Evolutionary conservation across 2,888 invertebrate species (phyloP), one percentile per base, ranked within the genome.

Genomic region (Rhogogaster chlorosoma): DNA sequence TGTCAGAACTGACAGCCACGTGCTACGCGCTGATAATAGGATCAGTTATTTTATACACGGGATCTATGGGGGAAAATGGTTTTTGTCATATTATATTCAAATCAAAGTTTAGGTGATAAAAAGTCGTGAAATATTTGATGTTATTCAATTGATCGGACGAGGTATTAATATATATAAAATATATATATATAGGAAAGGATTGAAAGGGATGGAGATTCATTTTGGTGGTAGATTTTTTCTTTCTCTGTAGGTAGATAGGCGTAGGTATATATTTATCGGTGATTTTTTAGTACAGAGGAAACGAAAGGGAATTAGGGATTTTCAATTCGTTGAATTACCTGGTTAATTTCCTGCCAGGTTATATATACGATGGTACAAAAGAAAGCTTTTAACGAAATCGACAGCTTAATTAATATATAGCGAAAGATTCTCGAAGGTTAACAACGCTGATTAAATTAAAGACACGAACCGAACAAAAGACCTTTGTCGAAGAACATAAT

Each of bases 301-400:
- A 75, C 70, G 70, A 53, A 15, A 7, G 2, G 49, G 49, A 77
- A 32, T 77, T 77, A 77, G n/a, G 29, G n/a, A 53, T 77, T 49
- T 77, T 77, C 77, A 77, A 53, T 77, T 77, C 49, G 45, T 45
- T 22, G 26, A 26, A 77, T 77, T 53, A 53, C 26, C 29, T 29
- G 53, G 49, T 49, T 77, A 77, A 77, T 53, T 75, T 75, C 75
- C 75, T 32, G 49, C 49, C 29, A 26, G 1, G 36, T 70, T 36
- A 29, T 42, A 36, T 36, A 29, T 42, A 36, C 71, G 70, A 42
- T 26, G 7, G 18, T 77, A 77, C 77, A 77, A 53, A 53, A 77
- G 77, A 77, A 53, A 77, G 77, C 77, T 77, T 77, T 53, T 53
- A 77, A 53, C 77, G 77, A 67, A 45, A 77, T 77, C 77, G 77